phyloP scores from a whole-genome alignment of 2,797 vertebrate species.

The Lindbergichthys nudifrons region DNA sequence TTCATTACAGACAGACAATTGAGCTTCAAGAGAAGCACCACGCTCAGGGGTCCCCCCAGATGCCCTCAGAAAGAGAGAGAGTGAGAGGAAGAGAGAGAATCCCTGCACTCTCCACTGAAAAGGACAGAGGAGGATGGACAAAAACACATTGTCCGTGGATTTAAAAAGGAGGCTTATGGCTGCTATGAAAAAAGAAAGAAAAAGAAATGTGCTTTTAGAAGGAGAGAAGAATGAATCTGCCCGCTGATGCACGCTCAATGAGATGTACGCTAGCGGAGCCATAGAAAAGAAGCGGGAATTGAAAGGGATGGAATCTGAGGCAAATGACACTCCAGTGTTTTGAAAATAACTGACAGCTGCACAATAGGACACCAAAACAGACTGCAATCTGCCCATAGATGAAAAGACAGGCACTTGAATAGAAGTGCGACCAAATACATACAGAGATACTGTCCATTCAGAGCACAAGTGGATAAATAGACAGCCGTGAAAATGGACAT shows the following conservation, averaged over 20 bases:
- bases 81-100: conserved; percentile 53
- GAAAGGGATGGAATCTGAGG: conserved; percentile 79
- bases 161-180: conserved; percentile 88
- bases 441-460: conserved; percentile 78
- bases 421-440: conserved; percentile 76
- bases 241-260: conserved; percentile 79
- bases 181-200: conserved; percentile 80
- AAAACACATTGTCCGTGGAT: conserved; percentile 91
- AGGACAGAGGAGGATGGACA: conserved; percentile 78
- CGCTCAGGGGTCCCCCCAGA: conserved; percentile 84
- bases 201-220: conserved; percentile 74
- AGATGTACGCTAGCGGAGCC: conserved; percentile 72
- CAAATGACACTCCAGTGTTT: conserved; percentile 81
- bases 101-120: conserved; percentile 82
- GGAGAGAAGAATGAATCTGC: conserved; percentile 78
- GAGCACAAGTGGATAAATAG: conserved; percentile 60
- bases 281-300: conserved; percentile 62
- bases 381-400: conserved; percentile 75
- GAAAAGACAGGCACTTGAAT: conserved; percentile 72
- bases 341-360: conserved; percentile 82
- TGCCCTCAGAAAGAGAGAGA: conserved; percentile 74
- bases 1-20: conserved; percentile 88
- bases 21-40: conserved; percentile 78
- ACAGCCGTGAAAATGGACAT: conserved; percentile 78
- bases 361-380: conserved; percentile 79